phyloP scores from a whole-genome alignment of 2,888 invertebrate species.

The Drosophila phalerata region DNA sequence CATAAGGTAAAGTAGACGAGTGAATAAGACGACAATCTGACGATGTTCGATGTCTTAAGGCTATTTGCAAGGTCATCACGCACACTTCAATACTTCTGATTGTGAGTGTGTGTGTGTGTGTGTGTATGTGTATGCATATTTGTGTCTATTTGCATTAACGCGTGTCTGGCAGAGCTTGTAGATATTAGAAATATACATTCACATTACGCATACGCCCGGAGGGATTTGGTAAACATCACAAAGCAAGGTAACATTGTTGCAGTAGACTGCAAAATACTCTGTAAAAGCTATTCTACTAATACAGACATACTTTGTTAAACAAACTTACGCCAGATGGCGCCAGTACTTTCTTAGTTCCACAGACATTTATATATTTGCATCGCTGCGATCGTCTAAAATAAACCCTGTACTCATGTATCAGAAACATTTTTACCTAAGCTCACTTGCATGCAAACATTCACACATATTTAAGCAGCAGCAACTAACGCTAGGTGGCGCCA shows the following conservation, averaged over 20 bases:
- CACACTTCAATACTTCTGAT: constrained; percentile 30
- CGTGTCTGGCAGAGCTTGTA: constrained; percentile 47
- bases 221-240: constrained; percentile 25
- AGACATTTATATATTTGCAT: too few species aligned
- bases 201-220: constrained; percentile 63
- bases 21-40: constrained; percentile 3
- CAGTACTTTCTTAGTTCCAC: too few species aligned
- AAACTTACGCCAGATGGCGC: neutral
- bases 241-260: neutral
- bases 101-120: constrained; percentile 6
- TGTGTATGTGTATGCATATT: neutral
- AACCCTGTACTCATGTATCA: neutral
- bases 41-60: constrained; percentile 40
- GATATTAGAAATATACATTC: constrained; percentile 38
- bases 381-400: neutral
- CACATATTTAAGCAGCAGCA: neutral
- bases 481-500: constrained; percentile 16
- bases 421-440: neutral
- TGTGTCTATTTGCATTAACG: constrained; percentile 9
- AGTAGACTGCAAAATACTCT: neutral
- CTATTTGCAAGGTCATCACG: constrained; percentile 71
- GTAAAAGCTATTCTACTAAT: neutral
- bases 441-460: neutral
- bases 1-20: constrained; percentile 28
- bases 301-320: neutral